These are phyloP conservation scores for Microlaimidae sp. DNA, from an alignment of 2,888 invertebrate species.

Conservation along the genomic window DNA sequence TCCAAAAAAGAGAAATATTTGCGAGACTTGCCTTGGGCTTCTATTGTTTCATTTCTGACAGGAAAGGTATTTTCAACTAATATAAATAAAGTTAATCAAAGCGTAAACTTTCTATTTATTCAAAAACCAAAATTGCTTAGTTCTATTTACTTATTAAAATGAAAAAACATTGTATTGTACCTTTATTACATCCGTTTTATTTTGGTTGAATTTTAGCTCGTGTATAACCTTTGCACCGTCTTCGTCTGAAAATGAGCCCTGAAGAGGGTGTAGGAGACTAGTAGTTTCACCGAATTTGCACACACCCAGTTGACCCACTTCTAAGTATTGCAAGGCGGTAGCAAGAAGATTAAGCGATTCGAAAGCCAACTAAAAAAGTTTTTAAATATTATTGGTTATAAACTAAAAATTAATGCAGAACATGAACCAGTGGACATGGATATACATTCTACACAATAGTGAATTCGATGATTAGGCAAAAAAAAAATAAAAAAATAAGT, in stretches of 20 bases:
- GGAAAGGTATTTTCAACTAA: no score
- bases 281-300: conserved; percentile 71
- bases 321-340: conserved; percentile 69
- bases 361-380: conserved; percentile 54
- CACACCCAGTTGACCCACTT: conserved; percentile 78
- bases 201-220: conserved; percentile 64
- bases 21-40: no score
- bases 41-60: no score
- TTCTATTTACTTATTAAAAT: not conserved
- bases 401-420: no score
- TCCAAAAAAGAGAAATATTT: no score
- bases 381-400: no score
- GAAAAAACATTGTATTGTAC: conserved; percentile 16
- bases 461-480: no score
- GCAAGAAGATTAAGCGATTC: conserved; percentile 79
- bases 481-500: not conserved
- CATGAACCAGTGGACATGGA: no score
- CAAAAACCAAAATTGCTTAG: not conserved
- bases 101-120: no score
- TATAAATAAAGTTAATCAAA: no score
- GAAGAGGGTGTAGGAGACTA: conserved; percentile 66
- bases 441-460: no score
- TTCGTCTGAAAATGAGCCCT: conserved; percentile 61
- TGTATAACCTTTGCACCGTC: conserved; percentile 48
- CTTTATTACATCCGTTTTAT: conserved; percentile 66